Percentiles rank a stretch among this genome's conserved stretches.
These are phyloP conservation scores for Hippocampus comes DNA, from an alignment of 2,113 vertebrate genomes.

Conservation along the genomic window DNA sequence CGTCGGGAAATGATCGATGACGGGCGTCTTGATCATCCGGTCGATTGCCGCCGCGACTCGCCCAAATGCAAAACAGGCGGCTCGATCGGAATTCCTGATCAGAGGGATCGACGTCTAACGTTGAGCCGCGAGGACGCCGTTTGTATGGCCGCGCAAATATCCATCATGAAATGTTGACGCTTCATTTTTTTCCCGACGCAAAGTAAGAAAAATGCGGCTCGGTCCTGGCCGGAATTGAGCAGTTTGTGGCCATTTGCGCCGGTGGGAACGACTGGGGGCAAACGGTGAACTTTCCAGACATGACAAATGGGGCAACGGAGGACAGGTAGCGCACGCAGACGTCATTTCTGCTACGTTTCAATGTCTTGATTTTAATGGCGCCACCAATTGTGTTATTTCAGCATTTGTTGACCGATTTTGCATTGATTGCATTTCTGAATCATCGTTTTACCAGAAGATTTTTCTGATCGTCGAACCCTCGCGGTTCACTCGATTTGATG, in stretches of 20 bases:
- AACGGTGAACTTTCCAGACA: conserved; percentile 55
- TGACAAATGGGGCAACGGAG: conserved; percentile 45
- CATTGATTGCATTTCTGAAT: no score
- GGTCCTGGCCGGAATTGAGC: conserved; percentile 57
- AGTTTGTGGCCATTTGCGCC: conserved; percentile 60
- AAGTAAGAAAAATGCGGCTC: conserved; percentile 77
- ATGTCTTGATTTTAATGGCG: no score
- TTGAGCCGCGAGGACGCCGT: conserved; percentile 79
- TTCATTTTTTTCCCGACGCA: conserved; percentile 73
- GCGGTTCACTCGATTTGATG: no score
- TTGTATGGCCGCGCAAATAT: conserved; percentile 82
- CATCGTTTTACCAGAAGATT: no score
- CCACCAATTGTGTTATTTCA: no score
- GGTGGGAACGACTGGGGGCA: conserved; percentile 48
- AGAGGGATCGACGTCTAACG: conserved; percentile 78
- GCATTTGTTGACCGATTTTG: no score
- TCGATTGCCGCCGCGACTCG: conserved; percentile 64
- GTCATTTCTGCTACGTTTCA: no score
- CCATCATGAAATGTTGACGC: conserved; percentile 80
- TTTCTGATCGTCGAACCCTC: no score
- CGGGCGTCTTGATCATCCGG: conserved; percentile 67
- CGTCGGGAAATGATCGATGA: conserved; percentile 61
- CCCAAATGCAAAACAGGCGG: conserved; percentile 67
- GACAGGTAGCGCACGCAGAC: no score
- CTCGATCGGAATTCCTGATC: conserved; percentile 80